Conservation (phyloP, 2,888 invertebrate species). For the Tetramorium bicarinatum region DNA sequence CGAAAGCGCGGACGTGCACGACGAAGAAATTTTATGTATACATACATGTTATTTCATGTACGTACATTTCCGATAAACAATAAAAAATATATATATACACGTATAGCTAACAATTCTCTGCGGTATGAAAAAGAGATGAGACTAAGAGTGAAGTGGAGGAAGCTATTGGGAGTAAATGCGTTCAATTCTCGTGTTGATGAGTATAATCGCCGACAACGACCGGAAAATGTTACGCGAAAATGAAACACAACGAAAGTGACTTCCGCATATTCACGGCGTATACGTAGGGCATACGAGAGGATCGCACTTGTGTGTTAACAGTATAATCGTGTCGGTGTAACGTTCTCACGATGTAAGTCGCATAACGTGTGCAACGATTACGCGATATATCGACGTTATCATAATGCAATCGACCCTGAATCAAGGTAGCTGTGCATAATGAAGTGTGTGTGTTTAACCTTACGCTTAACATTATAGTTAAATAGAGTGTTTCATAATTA, state of each 20-base stretch:
- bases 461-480: not conserved
- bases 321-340: slow-evolving; percentile 17
- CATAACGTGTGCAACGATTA: slow-evolving; percentile 24
- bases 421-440: slow-evolving; percentile 30
- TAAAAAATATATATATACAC: not conserved
- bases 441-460: slow-evolving; percentile 37
- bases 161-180: not conserved
- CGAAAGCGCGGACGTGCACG: not conserved
- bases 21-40: slow-evolving; percentile 4
- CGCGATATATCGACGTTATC: slow-evolving; percentile 36
- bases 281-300: slow-evolving; percentile 64
- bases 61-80: not conserved
- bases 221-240: slow-evolving; percentile 60
- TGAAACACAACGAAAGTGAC: slow-evolving; percentile 75
- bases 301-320: slow-evolving; percentile 56
- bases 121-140: not conserved
- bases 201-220: slow-evolving; percentile 48
- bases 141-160: not conserved
- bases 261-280: slow-evolving; percentile 60
- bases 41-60: not conserved
- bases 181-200: not conserved
- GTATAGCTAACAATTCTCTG: not conserved
- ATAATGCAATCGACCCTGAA: slow-evolving; percentile 36
- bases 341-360: slow-evolving; percentile 47
- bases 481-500: slow-evolving; percentile 12